A percentile compares a stretch with the other conserved stretches of the same genome.
These are phyloP conservation scores for Centropus bengalensis DNA, from an alignment of 2,113 vertebrate genomes.

Conservation along the genomic window DNA sequence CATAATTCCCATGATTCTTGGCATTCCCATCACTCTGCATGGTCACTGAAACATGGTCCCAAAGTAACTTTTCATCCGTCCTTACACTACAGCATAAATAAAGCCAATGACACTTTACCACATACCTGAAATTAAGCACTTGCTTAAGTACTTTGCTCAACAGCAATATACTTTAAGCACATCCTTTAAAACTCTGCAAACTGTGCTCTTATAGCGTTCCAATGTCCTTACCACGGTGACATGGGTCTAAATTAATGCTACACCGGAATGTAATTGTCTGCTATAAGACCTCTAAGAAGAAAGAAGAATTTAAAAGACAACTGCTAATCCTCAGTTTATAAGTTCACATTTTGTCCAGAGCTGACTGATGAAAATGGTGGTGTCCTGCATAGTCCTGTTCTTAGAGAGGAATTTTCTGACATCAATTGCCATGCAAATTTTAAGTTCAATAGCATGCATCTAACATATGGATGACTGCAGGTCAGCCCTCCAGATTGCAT, in stretches of 20 bases:
- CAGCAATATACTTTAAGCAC: conserved; percentile 69
- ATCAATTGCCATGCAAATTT: background rate
- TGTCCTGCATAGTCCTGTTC: background rate
- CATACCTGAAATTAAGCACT: conserved; percentile 58
- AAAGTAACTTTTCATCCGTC: background rate
- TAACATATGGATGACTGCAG: background rate
- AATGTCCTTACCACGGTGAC: conserved; percentile 33
- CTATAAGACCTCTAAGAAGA: background rate
- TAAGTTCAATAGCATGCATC: background rate
- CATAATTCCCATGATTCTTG: background rate
- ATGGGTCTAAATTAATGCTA: conserved; percentile 39
- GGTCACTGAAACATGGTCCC: background rate
- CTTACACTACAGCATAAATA: conserved; percentile 16
- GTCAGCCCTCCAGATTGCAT: background rate
- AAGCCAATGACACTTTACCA: conserved; percentile 27
- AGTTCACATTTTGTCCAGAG: background rate
- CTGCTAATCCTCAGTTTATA: background rate
- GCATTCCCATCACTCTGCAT: background rate
- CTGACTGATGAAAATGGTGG: background rate
- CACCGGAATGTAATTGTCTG: background rate
- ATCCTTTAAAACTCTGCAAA: conserved; percentile 63
- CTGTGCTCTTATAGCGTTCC: conserved; percentile 55
- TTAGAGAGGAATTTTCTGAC: background rate
- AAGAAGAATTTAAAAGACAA: background rate
- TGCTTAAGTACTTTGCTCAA: conserved; percentile 57